Evolutionary conservation across 2,113 vertebrate genomes (phyloP), one percentile per base, ranked within the genome.

Genomic region (Silurus glanis): DNA sequence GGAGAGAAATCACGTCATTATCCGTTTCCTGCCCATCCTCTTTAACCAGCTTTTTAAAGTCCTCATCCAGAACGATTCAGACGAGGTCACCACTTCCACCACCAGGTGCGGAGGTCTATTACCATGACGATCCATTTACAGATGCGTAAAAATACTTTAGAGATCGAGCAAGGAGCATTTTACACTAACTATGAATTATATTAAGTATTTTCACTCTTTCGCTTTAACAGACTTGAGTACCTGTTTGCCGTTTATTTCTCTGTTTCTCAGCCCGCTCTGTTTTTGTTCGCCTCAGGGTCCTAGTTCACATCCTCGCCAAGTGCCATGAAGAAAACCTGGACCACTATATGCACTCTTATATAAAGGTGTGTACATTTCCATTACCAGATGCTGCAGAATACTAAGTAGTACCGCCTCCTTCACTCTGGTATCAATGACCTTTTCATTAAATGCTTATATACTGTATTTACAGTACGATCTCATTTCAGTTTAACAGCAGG

Each of bases 11-110:
- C 96, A 97, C 67, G 96, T 97, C 37, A 97, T 99, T 88, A 95
- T 98, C 91, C 95, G 96, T 89, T 99, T 98, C 92, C 96, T 99
- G 89, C 98, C 98, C n/a, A 89, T 99, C 82, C 96, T 99, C 88
- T 95, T 99, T 90, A 99, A 99, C 94, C 98, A 99, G 37, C 96
- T 99, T 72, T 97, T 99, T 91, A 95, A 96, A 94, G 96, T 98
- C 90, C 94, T 99, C 84, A 96, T 97, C 79, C 95, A 98, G 91
- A 98, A 96, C 84, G 95, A 95, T 61, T 94, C 96, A 2, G 98
- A 98, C 58, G 97, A 98, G 74, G 95, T 98, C 90, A 94, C 94
- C 64, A 95, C 94, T 84, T 91, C 96, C 88, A 95, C 97, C 92
- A 97, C 96, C 91, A 99, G 98, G 98, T 99, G 96, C 14, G 25